Base-by-base conservation (phyloP, 2,888 invertebrate species). In the Diachrysia chrysitis region DNA sequence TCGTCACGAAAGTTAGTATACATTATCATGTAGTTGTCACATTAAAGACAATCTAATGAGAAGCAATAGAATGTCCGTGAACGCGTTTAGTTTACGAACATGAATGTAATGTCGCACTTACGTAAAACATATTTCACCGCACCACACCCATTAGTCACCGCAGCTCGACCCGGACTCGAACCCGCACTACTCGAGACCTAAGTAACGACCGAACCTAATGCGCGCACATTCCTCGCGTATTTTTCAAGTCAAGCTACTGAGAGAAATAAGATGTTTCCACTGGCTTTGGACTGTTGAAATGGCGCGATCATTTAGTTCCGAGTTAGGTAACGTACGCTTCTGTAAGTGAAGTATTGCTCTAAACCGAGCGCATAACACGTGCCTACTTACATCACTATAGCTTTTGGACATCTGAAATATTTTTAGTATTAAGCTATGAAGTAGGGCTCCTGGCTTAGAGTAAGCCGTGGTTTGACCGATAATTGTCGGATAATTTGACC, bases 151-250 rank as follows among this genome's bases (percentile, higher is more conserved):
- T 92, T 90, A 90, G 86, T 91, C 90, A 89, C 82, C 80, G 79
- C 79, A 79, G 82, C 76, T 77, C 79, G 78, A 78, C 79, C 79
- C 82, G 76, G 83, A 81, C 84, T 87, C 87, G 85, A 91, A 89
- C 88, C 85, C 80, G 79, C 77, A 79, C 83, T 78, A 73, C 79
- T 82, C 81, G 77, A 84, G 84, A 85, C 84, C 87, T 85, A 86
- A 87, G 87, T 89, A 91, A 90, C 91, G 91, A 90, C 88, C 87
- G 79, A 85, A 84, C 87, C 85, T 92, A 92, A 92, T 89, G 90
- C 85, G 84, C 78, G 74, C 87, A 87, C 88, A 90, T 90, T 89
- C 87, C 82, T 88, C 85, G 78, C 83, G 84, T 85, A 92, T 91
- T 92, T 90, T 90, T 91, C 90, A 91, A 89, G 84, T 85, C 82